These are phyloP conservation scores for Drosophila anomelani DNA, from an alignment of 2,888 invertebrate genomes.

Conservation along the genomic window DNA sequence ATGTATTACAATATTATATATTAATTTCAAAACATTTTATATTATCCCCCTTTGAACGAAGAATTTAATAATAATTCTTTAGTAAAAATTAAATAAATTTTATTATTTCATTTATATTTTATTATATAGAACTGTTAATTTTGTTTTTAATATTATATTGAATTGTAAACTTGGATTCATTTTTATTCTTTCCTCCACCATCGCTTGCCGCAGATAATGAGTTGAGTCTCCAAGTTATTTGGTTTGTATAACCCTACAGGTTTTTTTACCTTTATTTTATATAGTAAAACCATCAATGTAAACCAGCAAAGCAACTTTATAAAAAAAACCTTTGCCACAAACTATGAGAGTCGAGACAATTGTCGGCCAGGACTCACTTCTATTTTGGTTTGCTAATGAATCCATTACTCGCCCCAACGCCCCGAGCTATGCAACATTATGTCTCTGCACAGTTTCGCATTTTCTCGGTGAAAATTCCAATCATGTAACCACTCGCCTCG, in stretches of 20 bases:
- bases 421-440: conserved; percentile 23
- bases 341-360: not conserved
- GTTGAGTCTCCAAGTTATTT: not conserved
- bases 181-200: not conserved
- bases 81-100: no score
- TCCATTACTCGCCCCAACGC: conserved; percentile 15
- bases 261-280: not conserved
- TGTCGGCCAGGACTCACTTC: conserved; percentile 4
- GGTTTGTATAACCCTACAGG: not conserved
- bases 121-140: not conserved
- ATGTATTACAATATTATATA: not conserved
- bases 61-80: no score
- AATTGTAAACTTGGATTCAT: not conserved
- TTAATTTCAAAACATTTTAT: not conserved
- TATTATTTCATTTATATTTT: not conserved
- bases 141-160: no score
- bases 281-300: not conserved
- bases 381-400: conserved; percentile 40
- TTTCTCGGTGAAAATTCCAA: conserved; percentile 39
- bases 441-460: conserved; percentile 6
- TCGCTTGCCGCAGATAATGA: not conserved
- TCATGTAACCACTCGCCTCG: conserved; percentile 25
- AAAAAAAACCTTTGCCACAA: conserved; percentile 1
- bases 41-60: no score
- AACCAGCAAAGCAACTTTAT: no score